These are phyloP conservation scores for Allobates femoralis DNA, from an alignment of 2,797 vertebrate genomes.

Conservation along the genomic window DNA sequence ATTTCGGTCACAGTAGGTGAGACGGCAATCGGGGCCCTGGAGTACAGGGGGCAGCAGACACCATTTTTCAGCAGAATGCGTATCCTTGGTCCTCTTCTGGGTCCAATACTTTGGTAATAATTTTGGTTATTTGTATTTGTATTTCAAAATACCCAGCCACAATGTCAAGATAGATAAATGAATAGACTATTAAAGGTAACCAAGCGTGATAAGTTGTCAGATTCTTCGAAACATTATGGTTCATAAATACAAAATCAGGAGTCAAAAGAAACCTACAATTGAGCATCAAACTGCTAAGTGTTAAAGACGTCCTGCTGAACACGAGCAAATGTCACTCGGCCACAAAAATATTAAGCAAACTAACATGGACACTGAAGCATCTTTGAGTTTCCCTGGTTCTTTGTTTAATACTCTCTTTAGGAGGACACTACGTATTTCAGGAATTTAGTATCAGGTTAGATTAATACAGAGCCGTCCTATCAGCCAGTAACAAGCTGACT, in stretches of 20 bases:
- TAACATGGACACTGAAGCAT: constrained; percentile 35
- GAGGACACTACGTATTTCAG: constrained; percentile 29
- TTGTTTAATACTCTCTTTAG: neutral
- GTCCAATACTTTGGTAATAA: too few species aligned
- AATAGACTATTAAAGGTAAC: neutral
- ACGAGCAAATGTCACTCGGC: constrained; percentile 18
- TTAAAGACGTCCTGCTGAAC: constrained; percentile 45
- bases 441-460: constrained; percentile 42
- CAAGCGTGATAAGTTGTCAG: neutral
- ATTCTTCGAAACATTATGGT: neutral
- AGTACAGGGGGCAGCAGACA: too few species aligned
- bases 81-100: too few species aligned
- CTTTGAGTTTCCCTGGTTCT: neutral
- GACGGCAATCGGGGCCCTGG: too few species aligned
- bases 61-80: too few species aligned
- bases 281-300: constrained; percentile 13
- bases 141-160: neutral
- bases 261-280: constrained; percentile 24
- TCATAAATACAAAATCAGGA: neutral
- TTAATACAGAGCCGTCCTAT: constrained; percentile 36
- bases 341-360: constrained; percentile 22
- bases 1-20: too few species aligned
- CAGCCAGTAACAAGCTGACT: constrained; percentile 56
- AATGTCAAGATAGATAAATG: neutral
- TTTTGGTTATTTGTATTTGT: neutral